A percentile compares a stretch with the other conserved stretches of the same genome.
phyloP scores from a whole-genome alignment of 2,888 invertebrate genomes.

The Pollenia angustigena region DNA sequence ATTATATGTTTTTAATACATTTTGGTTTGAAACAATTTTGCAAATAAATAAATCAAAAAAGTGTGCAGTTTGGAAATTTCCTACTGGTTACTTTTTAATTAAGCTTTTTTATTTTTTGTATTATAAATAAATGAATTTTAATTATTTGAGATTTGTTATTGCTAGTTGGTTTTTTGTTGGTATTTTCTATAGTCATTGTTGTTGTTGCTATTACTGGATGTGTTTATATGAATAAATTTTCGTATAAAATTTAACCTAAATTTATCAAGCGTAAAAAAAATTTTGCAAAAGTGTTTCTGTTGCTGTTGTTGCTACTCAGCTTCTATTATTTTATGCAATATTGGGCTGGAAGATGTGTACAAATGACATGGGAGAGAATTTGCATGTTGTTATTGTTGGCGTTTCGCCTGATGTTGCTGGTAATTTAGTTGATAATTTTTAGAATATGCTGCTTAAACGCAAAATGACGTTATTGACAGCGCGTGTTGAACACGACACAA shows the following conservation, averaged over 20 bases:
- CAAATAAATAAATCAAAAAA: background rate
- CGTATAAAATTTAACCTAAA: conserved; percentile 73
- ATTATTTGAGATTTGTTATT: conserved; percentile 61
- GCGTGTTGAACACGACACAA: conserved; percentile 66
- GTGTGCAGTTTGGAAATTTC: background rate
- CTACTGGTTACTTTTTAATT: conserved; percentile 19
- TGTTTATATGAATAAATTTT: conserved; percentile 42
- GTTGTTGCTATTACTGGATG: conserved; percentile 7
- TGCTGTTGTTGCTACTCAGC: conserved; percentile 19
- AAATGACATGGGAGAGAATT: conserved; percentile 49
- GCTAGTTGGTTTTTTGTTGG: conserved; percentile 5
- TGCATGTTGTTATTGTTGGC: conserved; percentile 55
- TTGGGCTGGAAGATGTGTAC: conserved; percentile 37
- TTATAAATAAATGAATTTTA: conserved; percentile 64
- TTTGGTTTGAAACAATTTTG: background rate
- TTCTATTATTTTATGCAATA: conserved; percentile 37
- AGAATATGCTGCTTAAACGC: conserved; percentile 41
- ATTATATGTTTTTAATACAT: too few relatives aligned
- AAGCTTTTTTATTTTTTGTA: background rate
- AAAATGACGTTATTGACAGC: conserved; percentile 65
- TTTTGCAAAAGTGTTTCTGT: conserved; percentile 48
- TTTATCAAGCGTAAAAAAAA: conserved; percentile 75
- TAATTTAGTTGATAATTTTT: conserved; percentile 24
- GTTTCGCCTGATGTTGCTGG: background rate
- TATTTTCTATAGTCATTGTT: background rate